phyloP scores from a whole-genome alignment of 2,888 invertebrate species.

The Hetaerina titia region DNA sequence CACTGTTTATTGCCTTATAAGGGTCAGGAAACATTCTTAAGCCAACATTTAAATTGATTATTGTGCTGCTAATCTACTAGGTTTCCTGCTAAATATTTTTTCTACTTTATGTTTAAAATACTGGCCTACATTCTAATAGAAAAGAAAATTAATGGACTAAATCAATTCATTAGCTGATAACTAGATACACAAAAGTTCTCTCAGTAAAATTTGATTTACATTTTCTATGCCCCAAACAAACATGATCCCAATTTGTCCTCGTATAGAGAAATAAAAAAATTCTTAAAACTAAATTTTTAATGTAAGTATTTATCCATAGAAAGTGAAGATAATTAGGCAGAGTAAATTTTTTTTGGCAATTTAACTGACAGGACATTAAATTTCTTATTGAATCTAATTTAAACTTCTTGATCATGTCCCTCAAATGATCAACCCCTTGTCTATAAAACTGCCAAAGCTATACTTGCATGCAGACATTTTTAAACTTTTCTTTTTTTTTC shows the following conservation, averaged over 20 bases:
- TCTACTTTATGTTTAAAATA: background rate
- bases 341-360: background rate
- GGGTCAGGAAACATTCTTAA: background rate
- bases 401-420: background rate
- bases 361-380: background rate
- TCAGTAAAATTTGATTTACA: background rate
- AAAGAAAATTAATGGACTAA: background rate
- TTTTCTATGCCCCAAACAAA: background rate
- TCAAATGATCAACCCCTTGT: background rate
- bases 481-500: background rate
- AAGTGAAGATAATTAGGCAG: background rate
- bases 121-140: background rate
- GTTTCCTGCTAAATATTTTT: background rate
- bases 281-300: background rate
- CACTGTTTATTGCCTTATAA: background rate
- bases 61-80: background rate
- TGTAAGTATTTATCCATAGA: background rate
- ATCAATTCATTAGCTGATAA: background rate
- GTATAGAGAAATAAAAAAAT: background rate
- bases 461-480: background rate
- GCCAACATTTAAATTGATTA: background rate
- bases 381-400: background rate
- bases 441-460: background rate
- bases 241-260: background rate
- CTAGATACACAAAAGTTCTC: background rate